Evolutionary conservation across 1,140 invertebrate genomes (phyloP).

Genomic region (Probaryconus sp.): DNA sequence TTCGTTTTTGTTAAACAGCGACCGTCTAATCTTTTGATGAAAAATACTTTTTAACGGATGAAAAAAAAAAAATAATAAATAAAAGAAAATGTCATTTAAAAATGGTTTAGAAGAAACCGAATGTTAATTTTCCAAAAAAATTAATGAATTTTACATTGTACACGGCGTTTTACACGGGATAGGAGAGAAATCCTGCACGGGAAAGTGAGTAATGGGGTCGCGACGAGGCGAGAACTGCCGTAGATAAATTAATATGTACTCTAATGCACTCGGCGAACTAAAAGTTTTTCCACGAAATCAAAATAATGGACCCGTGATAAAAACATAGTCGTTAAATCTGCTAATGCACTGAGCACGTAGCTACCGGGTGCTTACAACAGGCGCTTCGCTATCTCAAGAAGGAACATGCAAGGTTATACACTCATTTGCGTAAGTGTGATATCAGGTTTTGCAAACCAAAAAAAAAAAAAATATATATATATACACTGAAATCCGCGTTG

Average conservation of each 20-base stretch:
- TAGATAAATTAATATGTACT: slow-evolving; percentile 69
- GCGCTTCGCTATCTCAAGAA: slow-evolving; percentile 57
- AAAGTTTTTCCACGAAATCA: slow-evolving; percentile 67
- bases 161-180: too few species aligned
- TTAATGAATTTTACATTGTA: too few species aligned
- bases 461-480: too few species aligned
- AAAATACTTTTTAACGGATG: too few species aligned
- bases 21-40: too few species aligned
- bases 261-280: slow-evolving; percentile 66
- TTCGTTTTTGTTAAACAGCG: too few species aligned
- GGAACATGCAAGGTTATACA: slow-evolving; percentile 47
- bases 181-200: slow-evolving; percentile 14
- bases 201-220: slow-evolving; percentile 50
- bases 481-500: slow-evolving; percentile 27
- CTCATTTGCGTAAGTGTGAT: slow-evolving; percentile 56
- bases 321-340: slow-evolving; percentile 69
- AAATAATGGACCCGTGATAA: slow-evolving; percentile 68
- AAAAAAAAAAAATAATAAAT: too few species aligned
- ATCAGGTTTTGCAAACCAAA: slow-evolving; percentile 33
- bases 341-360: slow-evolving; percentile 65
- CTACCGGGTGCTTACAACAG: slow-evolving; percentile 39
- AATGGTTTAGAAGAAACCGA: too few species aligned
- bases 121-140: too few species aligned
- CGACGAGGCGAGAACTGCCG: slow-evolving; percentile 57
- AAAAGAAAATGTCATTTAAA: too few species aligned